A percentile compares a stretch with the other conserved stretches of the same genome.
Conservation (phyloP, 2,113 vertebrate species). For the Anguilla japonica region DNA sequence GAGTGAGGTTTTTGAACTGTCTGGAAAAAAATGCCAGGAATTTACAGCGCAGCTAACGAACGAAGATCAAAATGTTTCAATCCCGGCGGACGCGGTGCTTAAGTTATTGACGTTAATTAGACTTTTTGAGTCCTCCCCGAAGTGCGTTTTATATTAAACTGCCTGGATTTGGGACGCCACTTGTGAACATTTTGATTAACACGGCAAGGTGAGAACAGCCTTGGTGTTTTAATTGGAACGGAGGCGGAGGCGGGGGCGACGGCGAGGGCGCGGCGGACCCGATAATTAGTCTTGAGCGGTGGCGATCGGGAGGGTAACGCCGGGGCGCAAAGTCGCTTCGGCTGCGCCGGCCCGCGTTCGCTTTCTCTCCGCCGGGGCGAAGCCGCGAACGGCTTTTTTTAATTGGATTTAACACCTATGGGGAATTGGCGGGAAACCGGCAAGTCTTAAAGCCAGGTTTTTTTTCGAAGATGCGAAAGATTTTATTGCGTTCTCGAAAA, state of each 20-base stretch:
- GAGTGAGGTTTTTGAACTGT: neutral
- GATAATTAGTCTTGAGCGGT: slow-evolving; percentile 53
- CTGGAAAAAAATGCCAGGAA: neutral
- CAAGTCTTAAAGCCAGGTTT: neutral
- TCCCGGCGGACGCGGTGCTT: slow-evolving; percentile 21
- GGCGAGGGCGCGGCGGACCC: slow-evolving; percentile 38
- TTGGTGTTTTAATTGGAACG: slow-evolving; percentile 48
- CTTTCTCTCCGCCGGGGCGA: slow-evolving; percentile 32
- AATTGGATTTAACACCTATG: slow-evolving; percentile 47
- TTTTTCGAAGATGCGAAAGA: neutral
- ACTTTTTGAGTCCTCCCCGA: slow-evolving; percentile 18
- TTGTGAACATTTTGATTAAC: slow-evolving; percentile 49
- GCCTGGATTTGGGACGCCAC: slow-evolving; percentile 30
- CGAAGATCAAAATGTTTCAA: neutral
- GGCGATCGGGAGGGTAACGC: slow-evolving; percentile 42
- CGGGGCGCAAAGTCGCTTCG: slow-evolving; percentile 34
- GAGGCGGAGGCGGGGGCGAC: slow-evolving; percentile 36
- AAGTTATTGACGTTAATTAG: slow-evolving; percentile 41
- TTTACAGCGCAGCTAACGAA: neutral
- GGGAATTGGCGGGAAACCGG: slow-evolving; percentile 22
- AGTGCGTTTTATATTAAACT: slow-evolving; percentile 31
- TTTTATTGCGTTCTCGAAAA: neutral
- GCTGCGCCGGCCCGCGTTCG: slow-evolving; percentile 23
- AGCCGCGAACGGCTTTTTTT: slow-evolving; percentile 41
- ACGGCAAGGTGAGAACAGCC: slow-evolving; percentile 41